Conservation (phyloP, 2,888 invertebrate genomes). For the Thumatha senex region DNA sequence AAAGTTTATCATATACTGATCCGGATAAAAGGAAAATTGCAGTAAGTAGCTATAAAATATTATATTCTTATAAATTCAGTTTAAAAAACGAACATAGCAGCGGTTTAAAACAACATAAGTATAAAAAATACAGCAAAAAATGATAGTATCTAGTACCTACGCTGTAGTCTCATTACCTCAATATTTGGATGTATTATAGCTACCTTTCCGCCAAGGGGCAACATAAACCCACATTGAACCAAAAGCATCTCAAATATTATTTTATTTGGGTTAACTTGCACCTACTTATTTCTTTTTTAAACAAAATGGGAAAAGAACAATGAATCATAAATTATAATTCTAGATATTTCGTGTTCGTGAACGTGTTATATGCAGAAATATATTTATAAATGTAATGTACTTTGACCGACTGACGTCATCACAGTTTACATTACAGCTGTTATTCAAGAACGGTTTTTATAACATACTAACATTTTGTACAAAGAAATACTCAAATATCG, state of each 20-base stretch:
- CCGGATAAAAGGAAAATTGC: slow-evolving; percentile 71
- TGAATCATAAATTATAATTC: slow-evolving; percentile 9
- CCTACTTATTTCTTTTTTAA: neutral
- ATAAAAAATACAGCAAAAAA: neutral
- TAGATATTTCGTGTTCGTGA: slow-evolving; percentile 7
- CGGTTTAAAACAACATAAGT: neutral
- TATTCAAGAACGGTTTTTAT: slow-evolving; percentile 10
- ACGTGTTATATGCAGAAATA: slow-evolving; percentile 7
- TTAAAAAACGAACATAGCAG: neutral
- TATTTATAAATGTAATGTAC: slow-evolving; percentile 11
- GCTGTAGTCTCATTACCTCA: too few relatives aligned
- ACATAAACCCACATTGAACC: too few relatives aligned
- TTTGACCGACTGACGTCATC: slow-evolving; percentile 13
- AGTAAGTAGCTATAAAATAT: slow-evolving; percentile 40
- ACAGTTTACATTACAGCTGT: slow-evolving; percentile 6
- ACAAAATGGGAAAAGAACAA: slow-evolving; percentile 1
- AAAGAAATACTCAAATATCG: neutral
- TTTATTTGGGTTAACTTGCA: slow-evolving; percentile 1
- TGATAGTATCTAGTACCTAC: too few relatives aligned
- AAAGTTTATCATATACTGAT: slow-evolving; percentile 63
- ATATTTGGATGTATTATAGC: too few relatives aligned
- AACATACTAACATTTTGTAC: slow-evolving; percentile 2
- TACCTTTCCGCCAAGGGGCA: too few relatives aligned
- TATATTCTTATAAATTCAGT: neutral
- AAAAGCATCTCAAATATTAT: too few relatives aligned